phyloP scores from a whole-genome alignment of 2,888 invertebrate genomes.

The Tachystola acroxantha region DNA sequence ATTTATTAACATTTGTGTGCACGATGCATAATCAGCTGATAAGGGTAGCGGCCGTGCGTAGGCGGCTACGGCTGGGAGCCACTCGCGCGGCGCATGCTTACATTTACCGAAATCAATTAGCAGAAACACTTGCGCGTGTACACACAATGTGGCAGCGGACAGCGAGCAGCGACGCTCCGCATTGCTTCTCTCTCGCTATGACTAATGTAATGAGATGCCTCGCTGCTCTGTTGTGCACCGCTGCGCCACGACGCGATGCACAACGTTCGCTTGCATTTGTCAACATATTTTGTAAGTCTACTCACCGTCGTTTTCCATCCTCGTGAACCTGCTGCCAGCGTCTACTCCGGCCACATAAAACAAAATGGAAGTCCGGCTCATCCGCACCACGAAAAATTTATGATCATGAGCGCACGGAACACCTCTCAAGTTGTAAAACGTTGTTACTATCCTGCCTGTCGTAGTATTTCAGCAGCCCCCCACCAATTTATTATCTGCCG shows the following conservation, averaged over 20 bases:
- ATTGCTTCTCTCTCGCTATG: constrained; percentile 25
- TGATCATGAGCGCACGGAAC: constrained; percentile 52
- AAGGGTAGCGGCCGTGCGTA: constrained; percentile 34
- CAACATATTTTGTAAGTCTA: constrained; percentile 43
- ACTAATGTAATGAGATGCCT: constrained; percentile 35
- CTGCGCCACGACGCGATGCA: constrained; percentile 44
- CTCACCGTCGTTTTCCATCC: constrained; percentile 74
- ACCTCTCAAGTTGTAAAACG: constrained; percentile 71
- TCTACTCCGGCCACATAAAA: constrained; percentile 73
- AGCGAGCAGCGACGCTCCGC: constrained; percentile 20
- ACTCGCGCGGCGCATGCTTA: constrained; percentile 64
- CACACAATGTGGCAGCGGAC: background rate
- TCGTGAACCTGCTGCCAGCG: constrained; percentile 58
- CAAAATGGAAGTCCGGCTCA: constrained; percentile 74
- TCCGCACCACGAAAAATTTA: constrained; percentile 61
- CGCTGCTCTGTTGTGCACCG: background rate
- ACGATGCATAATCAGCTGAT: constrained; percentile 67
- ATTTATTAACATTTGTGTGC: constrained; percentile 40
- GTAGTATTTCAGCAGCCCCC: constrained; percentile 78
- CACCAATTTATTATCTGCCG: constrained; percentile 67
- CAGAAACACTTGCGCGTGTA: constrained; percentile 1
- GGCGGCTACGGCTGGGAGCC: constrained; percentile 20
- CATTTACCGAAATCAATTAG: constrained; percentile 60
- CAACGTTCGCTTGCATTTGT: constrained; percentile 71
- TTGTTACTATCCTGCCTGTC: constrained; percentile 75